Base-by-base conservation (phyloP, 1,140 invertebrate species). In the Pararge aegeria region DNA sequence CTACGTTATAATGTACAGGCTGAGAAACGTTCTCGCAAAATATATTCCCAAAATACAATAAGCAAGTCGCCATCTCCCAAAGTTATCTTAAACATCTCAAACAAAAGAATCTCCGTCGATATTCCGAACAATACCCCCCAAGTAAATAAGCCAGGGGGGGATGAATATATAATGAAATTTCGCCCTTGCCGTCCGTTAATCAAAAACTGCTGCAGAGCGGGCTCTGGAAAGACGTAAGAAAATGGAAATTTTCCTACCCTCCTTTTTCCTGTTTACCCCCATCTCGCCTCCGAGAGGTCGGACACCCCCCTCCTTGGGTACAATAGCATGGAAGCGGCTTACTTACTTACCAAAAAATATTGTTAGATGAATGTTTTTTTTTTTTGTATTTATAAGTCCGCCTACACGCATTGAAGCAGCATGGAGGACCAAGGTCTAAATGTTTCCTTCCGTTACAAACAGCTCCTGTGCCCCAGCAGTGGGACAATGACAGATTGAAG, bases 191-290 rank as follows among this genome's bases (percentile, higher is more conserved):
- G 83, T 85, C 83, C 86, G 86, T 87, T 89, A 87, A 87, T 89
- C 86, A 88, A 88, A 88, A 88, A 86, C 78, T 87, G 84, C 78
- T 84, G 85, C 82, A 85, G 77, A 83, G 74, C 58, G 70, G 65
- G 66, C 70, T 68, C 58, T 72, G 68, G 75, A 86, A 86, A 87
- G 81, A 87, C 82, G 80, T 76, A 89, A 89, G 86, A 89, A 89
- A 89, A 89, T 89, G 86, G 86, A 89, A 89, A 89, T 89, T 89
- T 89, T 87, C 79, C 83, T 76, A 80, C 86, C 86, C 83, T 89
- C 86, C 83, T 87, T 89, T 87, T 87, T 89, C 83, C 83, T 89
- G 85, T 87, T 80, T 58, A 73, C 73, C 76, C 76, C 64, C 78
- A 68, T 55, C 55, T 76, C 68, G 68, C 72, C 67, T 68, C 68